These are phyloP conservation scores for Gallinago solitaria DNA, from an alignment of 2,797 vertebrate species.

Conservation along the genomic window DNA sequence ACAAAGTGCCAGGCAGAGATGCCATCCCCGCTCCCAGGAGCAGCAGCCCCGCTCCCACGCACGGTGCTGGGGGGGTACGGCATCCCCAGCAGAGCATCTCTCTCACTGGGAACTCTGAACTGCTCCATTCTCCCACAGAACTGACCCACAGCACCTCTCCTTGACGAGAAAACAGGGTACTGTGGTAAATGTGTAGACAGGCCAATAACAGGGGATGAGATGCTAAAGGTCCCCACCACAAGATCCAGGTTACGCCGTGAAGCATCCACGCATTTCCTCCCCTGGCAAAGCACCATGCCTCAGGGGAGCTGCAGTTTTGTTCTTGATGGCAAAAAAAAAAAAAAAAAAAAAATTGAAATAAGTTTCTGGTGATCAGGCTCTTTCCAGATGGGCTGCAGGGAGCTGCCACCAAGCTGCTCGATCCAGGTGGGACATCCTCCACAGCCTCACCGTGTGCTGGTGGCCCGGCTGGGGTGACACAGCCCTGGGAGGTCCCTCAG, in stretches of 20 bases:
- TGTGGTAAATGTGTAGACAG: neutral
- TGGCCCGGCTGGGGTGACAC: neutral
- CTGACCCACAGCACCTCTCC: neutral
- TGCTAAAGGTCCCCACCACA: neutral
- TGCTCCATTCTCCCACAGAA: rapidly evolving
- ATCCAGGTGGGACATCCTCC: rapidly evolving
- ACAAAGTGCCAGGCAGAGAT: neutral
- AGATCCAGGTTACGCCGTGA: neutral
- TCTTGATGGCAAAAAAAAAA: neutral
- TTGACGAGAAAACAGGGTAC: neutral
- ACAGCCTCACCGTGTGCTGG: neutral
- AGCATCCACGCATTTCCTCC: rapidly evolving
- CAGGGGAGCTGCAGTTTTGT: neutral
- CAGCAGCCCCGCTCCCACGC: neutral
- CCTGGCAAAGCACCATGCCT: neutral
- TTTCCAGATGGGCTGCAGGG: rapidly evolving
- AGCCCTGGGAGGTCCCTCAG: rapidly evolving
- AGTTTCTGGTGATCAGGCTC: neutral
- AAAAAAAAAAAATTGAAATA: neutral
- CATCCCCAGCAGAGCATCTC: neutral
- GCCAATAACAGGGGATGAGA: neutral
- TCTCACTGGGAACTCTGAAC: neutral
- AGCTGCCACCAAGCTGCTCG: neutral
- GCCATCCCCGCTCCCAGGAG: neutral
- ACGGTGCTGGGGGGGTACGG: rapidly evolving